Conservation (phyloP, 2,113 vertebrate genomes). For the Equus quagga region DNA sequence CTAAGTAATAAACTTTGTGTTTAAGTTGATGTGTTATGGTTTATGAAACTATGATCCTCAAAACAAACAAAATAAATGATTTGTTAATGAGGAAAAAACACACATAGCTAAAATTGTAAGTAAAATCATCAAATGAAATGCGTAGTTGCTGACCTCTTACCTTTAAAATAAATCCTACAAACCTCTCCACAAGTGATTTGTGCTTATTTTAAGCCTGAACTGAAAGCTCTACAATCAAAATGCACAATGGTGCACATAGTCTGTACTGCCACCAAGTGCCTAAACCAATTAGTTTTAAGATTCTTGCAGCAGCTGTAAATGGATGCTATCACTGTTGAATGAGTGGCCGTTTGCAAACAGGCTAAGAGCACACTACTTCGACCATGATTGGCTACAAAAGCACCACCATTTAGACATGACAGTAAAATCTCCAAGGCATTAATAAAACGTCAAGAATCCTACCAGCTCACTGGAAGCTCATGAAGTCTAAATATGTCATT, state of each 20-base stretch:
- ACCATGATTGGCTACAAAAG: slow-evolving; percentile 37
- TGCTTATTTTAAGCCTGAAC: slow-evolving; percentile 21
- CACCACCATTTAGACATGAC: background rate
- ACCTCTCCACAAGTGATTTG: background rate
- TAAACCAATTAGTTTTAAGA: slow-evolving; percentile 50
- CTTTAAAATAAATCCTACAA: slow-evolving; percentile 41
- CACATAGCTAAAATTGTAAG: background rate
- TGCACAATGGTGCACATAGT: background rate
- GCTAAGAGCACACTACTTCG: background rate
- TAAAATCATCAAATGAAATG: background rate
- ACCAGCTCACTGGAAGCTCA: slow-evolving; percentile 87
- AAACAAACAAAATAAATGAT: slow-evolving; percentile 15
- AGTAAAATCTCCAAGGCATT: slow-evolving; percentile 53
- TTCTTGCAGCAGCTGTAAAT: background rate
- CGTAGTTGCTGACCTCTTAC: background rate
- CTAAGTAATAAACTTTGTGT: background rate
- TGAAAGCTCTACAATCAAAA: background rate
- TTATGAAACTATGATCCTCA: background rate
- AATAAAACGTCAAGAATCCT: slow-evolving; percentile 75
- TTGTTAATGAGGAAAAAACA: background rate
- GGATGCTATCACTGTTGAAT: background rate
- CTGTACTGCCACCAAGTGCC: slow-evolving; percentile 68
- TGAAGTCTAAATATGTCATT: slow-evolving; percentile 86
- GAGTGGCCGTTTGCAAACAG: background rate
- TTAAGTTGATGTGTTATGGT: background rate